Evolutionary conservation across 2,113 vertebrate species (phyloP).

Genomic region (Camarhynchus parvulus): DNA sequence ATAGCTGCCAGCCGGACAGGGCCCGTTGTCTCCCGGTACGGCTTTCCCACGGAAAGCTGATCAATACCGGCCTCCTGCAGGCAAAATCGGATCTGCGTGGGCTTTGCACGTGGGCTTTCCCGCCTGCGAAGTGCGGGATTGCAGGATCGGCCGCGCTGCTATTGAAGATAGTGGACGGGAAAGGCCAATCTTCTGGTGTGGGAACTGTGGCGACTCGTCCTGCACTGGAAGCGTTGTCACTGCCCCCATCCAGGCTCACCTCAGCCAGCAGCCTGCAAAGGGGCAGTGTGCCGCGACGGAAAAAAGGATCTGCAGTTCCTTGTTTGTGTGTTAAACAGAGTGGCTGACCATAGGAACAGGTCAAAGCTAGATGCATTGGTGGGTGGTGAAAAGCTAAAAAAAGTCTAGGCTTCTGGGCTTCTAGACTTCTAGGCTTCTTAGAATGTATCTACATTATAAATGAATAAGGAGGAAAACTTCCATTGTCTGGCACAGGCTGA

Average conservation of each 20-base stretch:
- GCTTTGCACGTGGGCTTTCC: neutral
- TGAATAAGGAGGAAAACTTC: neutral
- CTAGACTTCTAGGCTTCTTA: neutral
- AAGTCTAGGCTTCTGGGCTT: neutral
- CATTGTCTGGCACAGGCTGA: accelerated
- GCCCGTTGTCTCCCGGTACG: neutral
- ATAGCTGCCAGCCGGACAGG: neutral
- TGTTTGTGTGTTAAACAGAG: neutral
- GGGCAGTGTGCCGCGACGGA: accelerated
- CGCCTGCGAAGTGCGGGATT: neutral
- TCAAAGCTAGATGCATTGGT: accelerated
- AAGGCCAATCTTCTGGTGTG: neutral
- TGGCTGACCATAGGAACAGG: neutral
- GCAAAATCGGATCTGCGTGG: neutral
- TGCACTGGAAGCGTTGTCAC: accelerated
- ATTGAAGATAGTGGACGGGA: neutral
- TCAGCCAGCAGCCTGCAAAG: neutral
- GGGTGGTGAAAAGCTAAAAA: neutral
- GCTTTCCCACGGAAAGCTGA: neutral
- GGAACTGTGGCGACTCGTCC: accelerated
- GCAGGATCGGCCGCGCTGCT: neutral
- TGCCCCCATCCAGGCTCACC: neutral
- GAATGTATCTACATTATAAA: neutral
- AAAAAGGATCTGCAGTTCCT: accelerated
- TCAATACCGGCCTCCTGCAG: neutral